Evolutionary conservation across 2,888 invertebrate genomes (phyloP).

Genomic region (Caenorhabditis parvicauda): DNA sequence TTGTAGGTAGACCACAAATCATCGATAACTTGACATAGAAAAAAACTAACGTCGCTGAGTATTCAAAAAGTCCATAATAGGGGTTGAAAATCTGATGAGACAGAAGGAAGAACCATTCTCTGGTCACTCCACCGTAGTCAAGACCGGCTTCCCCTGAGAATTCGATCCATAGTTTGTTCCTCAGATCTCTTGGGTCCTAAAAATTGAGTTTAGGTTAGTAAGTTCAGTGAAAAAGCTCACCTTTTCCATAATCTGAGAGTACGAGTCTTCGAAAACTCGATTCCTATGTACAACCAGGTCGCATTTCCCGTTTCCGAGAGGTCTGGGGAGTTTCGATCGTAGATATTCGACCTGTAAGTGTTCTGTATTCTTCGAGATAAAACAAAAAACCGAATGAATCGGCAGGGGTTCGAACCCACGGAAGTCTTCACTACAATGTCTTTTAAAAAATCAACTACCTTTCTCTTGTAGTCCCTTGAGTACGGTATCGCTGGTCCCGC

Average conservation of each 20-base stretch:
- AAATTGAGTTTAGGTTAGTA: too few species aligned
- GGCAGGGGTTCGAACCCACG: neutral
- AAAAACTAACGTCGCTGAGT: constrained; percentile 86
- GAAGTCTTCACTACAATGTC: neutral
- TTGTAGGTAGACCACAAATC: neutral
- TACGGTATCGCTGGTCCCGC: constrained; percentile 97
- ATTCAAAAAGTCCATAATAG: constrained; percentile 97
- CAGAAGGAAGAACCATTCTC: constrained; percentile 97
- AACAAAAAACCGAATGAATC: neutral
- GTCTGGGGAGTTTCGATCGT: constrained; percentile 90
- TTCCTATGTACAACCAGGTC: constrained; percentile 86
- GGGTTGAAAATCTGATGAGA: constrained; percentile 99
- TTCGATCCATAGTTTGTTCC: constrained; percentile 97
- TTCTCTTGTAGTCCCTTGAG: constrained; percentile 95
- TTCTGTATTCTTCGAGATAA: neutral
- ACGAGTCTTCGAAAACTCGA: constrained; percentile 93
- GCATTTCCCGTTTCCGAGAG: constrained; percentile 93
- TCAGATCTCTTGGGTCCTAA: too few species aligned
- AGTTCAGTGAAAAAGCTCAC: constrained; percentile 8
- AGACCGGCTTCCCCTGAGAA: constrained; percentile 80
- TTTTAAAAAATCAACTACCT: too few species aligned
- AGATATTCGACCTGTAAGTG: constrained; percentile 71
- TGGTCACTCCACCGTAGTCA: constrained; percentile 60
- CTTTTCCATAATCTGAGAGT: constrained; percentile 87
- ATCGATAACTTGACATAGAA: neutral